Base-by-base conservation (phyloP, 2,113 vertebrate genomes). In the Meriones unguiculatus region DNA sequence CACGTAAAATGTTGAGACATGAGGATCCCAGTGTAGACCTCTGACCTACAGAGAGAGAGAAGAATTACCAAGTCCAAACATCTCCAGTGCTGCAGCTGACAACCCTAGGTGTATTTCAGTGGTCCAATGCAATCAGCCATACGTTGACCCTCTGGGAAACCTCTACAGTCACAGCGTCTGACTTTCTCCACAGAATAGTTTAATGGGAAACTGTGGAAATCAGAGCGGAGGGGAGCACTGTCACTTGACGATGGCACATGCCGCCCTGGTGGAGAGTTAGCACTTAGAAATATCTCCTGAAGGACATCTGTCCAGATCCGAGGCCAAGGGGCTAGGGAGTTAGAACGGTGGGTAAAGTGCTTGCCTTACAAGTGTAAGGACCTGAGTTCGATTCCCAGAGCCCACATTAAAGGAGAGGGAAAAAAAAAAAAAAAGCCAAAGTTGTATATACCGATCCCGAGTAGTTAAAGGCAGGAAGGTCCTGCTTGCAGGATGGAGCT, bases 151-250 rank as follows among this genome's bases (percentile, higher is more conserved):
- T 20, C 78, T 64, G 32, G 38, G 32, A 78, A 54, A 35, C 18
- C 7, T 46, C 35, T 9, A 38, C 10, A 76, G 15, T 20, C 1
- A 1, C 0, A 11, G 7, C 12, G 0, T 82, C 50, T 1, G 28
- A 13, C 30, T 2, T 5, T 62, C 4, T n/a, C 50, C 59, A 22
- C 4, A 22, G n/a, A 65, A 17, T 24, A 13, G 24, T 32, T 32
- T 17, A 13, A 57, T 32, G 4, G 0, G 30, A 52, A 62, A 14
- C 52, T 5, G 13, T 25, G 35, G 41, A 50, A 64, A 15, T 2
- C 1, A 41, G 15, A 32, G 32, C 14, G 4, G 54, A 41, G 2
- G 1, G 7, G 35, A 0, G 3, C 1, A 20, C 7, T 10, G 24
- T 38, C 32, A 10, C 18, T 59, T 20, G 8, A 59, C 57, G 22